phyloP scores from a whole-genome alignment of 2,113 vertebrate genomes.

The Pleuronectes platessa region DNA sequence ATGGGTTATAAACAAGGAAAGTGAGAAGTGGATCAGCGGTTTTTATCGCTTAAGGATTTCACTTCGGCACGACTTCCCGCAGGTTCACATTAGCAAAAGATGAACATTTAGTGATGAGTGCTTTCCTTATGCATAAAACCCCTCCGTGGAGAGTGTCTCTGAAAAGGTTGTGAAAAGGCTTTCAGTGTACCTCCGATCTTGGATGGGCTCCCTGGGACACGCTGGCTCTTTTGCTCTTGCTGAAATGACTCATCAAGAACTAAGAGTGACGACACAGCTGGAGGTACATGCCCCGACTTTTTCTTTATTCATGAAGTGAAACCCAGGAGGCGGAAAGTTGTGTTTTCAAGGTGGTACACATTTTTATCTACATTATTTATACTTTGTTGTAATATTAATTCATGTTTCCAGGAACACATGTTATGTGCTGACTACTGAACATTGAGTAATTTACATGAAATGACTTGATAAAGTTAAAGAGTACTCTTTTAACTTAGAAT shows the following conservation, averaged over 20 bases:
- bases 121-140: conserved; percentile 1
- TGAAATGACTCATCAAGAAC: conserved; percentile 41
- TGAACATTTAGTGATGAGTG: conserved; percentile 5
- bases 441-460: conserved; percentile 11
- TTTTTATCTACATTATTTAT: conserved; percentile 36
- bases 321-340: conserved; percentile 2
- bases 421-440: conserved; percentile 3
- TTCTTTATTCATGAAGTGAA: conserved; percentile 43
- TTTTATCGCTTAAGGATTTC: conserved; percentile 42
- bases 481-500: not conserved
- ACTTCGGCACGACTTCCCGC: conserved; percentile 24
- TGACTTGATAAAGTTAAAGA: not conserved
- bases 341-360: conserved; percentile 34
- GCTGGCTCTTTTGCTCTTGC: not conserved
- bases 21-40: conserved; percentile 51
- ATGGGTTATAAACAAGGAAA: conserved; percentile 12
- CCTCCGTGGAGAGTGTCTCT: conserved; percentile 4
- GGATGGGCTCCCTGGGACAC: conserved; percentile 11
- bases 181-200: conserved; percentile 21
- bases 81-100: conserved; percentile 24
- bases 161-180: conserved; percentile 48
- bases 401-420: conserved; percentile 4
- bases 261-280: conserved; percentile 7
- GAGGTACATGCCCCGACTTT: conserved; percentile 17
- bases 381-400: conserved; percentile 37